Base-by-base conservation (phyloP, 1,140 invertebrate genomes). In the Ostrea edulis region DNA sequence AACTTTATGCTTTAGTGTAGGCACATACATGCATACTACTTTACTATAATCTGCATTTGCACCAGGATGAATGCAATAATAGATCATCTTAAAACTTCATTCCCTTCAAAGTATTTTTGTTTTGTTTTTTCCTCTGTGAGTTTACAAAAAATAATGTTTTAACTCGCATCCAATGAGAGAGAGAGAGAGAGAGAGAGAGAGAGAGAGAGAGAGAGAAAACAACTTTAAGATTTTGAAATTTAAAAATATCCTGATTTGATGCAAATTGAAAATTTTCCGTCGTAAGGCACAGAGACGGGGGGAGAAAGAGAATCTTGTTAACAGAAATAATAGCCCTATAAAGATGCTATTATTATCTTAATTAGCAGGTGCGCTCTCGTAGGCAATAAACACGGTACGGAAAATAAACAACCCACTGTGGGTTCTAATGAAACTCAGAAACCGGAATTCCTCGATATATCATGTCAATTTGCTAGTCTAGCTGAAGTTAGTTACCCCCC, bases 341-440 rank as follows among this genome's bases (percentile, higher is more conserved):
- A 77, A 77, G 68, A 35, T 77, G 8, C 68, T 77, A 77, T 77
- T 14, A 22, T 8, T 44, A 22, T 25, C 9, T 8, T 77, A 77
- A 77, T 77, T 77, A 77, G 68, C 68, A 77, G 68, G 68, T 77
- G 68, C 68, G 22, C 22, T 29, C 68, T 77, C 29, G 68, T 14
- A 77, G 25, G 25, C 68, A 77, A 77, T 77, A 77, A 77, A 77
- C 68, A 77, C 35, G 35, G 25, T 14, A 11, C 7, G 4, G 29
- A 8, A 25, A 77, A 77, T 25, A 29, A 25, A 77, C 14, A 35
- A 12, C 68, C 4, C 68, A 29, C 68, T 11, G 25, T 25, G 17
- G n/a, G 55, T n/a, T 62, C 55, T 77, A 77, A 77, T 77, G 25
- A 29, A 62, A 62, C 17, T 17, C 12, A 62, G 17, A 17, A 7